Evolutionary conservation across 2,797 vertebrate genomes (phyloP).

Genomic region (Sarcoramphus papa): DNA sequence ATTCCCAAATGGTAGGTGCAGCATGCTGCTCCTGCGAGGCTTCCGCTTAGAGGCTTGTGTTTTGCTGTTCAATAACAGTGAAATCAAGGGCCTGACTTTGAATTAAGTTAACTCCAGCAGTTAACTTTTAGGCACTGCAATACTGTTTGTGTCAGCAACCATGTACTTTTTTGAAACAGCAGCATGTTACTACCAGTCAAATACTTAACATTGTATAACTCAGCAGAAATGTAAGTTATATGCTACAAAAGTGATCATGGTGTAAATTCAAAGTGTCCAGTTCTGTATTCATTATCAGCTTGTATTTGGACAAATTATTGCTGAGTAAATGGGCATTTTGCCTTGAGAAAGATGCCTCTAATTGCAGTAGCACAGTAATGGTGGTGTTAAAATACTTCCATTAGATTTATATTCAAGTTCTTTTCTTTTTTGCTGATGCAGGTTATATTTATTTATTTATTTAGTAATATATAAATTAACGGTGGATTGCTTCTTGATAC

Average conservation of each 20-base stretch:
- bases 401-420: neutral
- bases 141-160: neutral
- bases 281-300: neutral
- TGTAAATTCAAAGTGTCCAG: neutral
- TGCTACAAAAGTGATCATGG: neutral
- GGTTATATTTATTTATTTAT: neutral
- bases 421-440: neutral
- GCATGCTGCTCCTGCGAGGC: neutral
- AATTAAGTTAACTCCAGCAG: neutral
- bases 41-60: neutral
- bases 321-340: neutral
- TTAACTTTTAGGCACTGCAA: neutral
- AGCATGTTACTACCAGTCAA: neutral
- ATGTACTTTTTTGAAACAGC: neutral
- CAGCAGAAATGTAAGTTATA: neutral
- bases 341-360: neutral
- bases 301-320: neutral
- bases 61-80: neutral
- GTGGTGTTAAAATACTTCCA: neutral
- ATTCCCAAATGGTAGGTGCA: neutral
- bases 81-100: neutral
- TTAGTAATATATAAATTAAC: neutral
- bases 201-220: neutral
- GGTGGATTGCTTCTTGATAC: neutral
- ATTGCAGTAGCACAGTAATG: neutral